Conservation (phyloP, 2,113 vertebrate species). For the Ctenomys sociabilis region DNA sequence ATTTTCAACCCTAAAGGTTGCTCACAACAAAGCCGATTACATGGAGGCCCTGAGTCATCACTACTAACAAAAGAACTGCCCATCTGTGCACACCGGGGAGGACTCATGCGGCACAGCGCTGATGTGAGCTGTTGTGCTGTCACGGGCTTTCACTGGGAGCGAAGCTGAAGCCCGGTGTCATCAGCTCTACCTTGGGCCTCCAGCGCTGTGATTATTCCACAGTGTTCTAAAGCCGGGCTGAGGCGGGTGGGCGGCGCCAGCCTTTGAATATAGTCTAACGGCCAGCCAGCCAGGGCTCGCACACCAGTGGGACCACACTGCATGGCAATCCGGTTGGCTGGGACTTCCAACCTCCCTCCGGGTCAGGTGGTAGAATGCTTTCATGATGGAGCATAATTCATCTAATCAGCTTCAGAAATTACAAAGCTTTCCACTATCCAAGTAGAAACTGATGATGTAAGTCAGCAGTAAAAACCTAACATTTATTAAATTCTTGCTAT, state of each 20-base stretch:
- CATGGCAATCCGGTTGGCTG: conserved; percentile 32
- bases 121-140: conserved; percentile 27
- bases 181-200: conserved; percentile 28
- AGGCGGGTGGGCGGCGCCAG: background rate
- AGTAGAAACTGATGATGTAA: background rate
- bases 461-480: conserved; percentile 21
- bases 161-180: conserved; percentile 47
- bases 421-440: background rate
- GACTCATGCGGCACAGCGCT: background rate
- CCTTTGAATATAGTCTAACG: conserved; percentile 28
- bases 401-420: background rate
- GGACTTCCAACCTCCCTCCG: conserved; percentile 32
- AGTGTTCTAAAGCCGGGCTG: conserved; percentile 58
- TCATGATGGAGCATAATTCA: conserved; percentile 28
- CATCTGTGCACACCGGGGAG: conserved; percentile 66
- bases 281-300: background rate
- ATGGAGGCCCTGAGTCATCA: conserved; percentile 54
- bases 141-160: conserved; percentile 37
- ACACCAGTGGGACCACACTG: background rate
- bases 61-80: conserved; percentile 72
- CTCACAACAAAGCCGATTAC: conserved; percentile 52
- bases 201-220: conserved; percentile 58
- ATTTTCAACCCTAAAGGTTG: background rate
- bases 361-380: conserved; percentile 34
- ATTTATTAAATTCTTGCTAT: conserved; percentile 4